Evolutionary conservation across 2,797 vertebrate species (phyloP), one percentile per base, ranked within the genome.

Genomic region (Sebastolobus altivelis): DNA sequence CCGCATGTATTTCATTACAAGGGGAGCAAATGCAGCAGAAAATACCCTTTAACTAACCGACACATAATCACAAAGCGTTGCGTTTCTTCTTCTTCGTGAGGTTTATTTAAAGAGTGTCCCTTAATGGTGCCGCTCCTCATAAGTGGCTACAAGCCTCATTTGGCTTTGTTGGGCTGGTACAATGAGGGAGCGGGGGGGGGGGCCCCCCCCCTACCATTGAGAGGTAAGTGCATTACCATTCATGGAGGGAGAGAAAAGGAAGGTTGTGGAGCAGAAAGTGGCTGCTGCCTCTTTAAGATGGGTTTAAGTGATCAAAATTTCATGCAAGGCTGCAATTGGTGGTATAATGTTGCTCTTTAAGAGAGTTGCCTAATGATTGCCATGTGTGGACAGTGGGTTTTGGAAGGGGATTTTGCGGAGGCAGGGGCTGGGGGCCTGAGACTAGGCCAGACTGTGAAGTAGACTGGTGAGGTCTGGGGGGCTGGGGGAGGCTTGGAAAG

Each of bases 261-360:
- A 88, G 88, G 82, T 72, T 91, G 88, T 75, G 79, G 86, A 91
- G 90, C 87, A 91, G 88, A 95, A 93, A 95, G 93, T 93, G 93
- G 87, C 91, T 85, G 91, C 91, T 95, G 92, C 92, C 89, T 95
- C 94, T 96, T 94, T 95, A 95, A 96, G 94, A 94, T 90, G 92
- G 92, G 93, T 94, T 95, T 94, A 94, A 92, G 92, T 94, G 95
- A 96, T 96, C 94, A 94, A 93, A 95, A 95, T 95, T 95, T 94
- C 94, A 93, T 87, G 83, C 80, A 88, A 91, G 94, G 91, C 91
- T 92, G 94, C 88, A 81, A 91, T 94, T 78, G 82, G 89, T 90
- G 92, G 94, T 95, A 92, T 95, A 95, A 95, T 90, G 94, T 93
- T 91, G 92, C 95, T 70, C 87, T 92, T 90, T 92, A 93, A 92